phyloP scores from a whole-genome alignment of 53 echinoderm and acorn worm species.

The Zoroaster sp. region DNA sequence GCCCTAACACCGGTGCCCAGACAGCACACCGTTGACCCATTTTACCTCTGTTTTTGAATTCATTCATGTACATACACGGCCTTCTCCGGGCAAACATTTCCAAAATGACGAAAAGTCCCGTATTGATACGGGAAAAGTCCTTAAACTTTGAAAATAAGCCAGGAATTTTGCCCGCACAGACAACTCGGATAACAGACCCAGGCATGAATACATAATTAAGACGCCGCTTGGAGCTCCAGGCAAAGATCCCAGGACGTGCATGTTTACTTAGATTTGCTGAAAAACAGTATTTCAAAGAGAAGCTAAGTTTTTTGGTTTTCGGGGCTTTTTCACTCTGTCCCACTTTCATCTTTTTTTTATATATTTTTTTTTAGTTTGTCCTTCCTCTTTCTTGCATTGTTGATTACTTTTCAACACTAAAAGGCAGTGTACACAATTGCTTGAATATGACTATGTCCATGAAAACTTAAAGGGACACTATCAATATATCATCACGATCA shows the following conservation, averaged over 20 bases:
- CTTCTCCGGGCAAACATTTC: slow-evolving; percentile 5
- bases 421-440: no score
- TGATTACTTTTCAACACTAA: no score
- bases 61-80: not conserved
- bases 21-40: not conserved
- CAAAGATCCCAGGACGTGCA: not conserved
- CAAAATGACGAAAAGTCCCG: not conserved
- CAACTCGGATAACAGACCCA: slow-evolving; percentile 11
- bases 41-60: not conserved
- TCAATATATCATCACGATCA: no score
- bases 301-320: not conserved
- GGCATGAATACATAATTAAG: not conserved
- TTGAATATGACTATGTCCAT: no score
- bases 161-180: not conserved
- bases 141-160: slow-evolving; percentile 47
- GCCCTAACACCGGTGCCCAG: not conserved
- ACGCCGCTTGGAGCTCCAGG: not conserved
- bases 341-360: no score
- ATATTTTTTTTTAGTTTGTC: no score
- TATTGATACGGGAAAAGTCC: not conserved
- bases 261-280: slow-evolving; percentile 24
- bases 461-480: no score
- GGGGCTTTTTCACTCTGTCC: not conserved
- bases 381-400: no score
- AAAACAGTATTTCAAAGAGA: not conserved